Conservation (phyloP, 2,113 vertebrate species). For the Hippoglossus stenolepis region DNA sequence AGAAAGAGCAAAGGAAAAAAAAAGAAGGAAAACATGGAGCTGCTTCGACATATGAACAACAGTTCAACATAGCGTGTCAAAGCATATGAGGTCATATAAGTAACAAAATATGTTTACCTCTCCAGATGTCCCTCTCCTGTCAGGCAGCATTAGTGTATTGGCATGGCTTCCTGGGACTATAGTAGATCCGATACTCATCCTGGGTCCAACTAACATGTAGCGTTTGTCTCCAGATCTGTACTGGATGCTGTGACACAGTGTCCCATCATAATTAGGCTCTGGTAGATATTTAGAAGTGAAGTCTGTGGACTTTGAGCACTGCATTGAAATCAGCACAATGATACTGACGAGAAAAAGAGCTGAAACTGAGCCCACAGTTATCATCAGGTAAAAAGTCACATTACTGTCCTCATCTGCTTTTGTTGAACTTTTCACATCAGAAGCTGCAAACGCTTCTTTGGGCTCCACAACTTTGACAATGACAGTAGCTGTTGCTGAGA, state of each 20-base stretch:
- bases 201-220: conserved; percentile 81
- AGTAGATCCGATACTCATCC: conserved; percentile 78
- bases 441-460: conserved; percentile 74
- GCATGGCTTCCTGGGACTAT: conserved; percentile 74
- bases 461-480: conserved; percentile 71
- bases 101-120: conserved; percentile 53
- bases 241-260: conserved; percentile 76
- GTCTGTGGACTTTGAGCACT: conserved; percentile 68
- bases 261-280: conserved; percentile 75
- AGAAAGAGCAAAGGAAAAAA: not conserved
- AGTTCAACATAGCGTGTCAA: not conserved
- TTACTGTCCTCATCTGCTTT: conserved; percentile 35
- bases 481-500: conserved; percentile 77
- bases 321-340: conserved; percentile 64
- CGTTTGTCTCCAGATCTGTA: conserved; percentile 77
- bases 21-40: not conserved
- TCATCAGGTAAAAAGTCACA: conserved; percentile 67
- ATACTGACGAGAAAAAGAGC: conserved; percentile 73
- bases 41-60: not conserved
- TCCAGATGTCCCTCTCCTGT: conserved; percentile 54
- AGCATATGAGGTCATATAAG: not conserved
- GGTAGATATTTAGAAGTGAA: conserved; percentile 69
- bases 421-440: conserved; percentile 61
- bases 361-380: conserved; percentile 73
- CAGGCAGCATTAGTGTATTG: conserved; percentile 71